Evolutionary conservation across 2,888 invertebrate species (phyloP), one percentile per base, ranked within the genome.

Genomic region (Hetaerina titia): DNA sequence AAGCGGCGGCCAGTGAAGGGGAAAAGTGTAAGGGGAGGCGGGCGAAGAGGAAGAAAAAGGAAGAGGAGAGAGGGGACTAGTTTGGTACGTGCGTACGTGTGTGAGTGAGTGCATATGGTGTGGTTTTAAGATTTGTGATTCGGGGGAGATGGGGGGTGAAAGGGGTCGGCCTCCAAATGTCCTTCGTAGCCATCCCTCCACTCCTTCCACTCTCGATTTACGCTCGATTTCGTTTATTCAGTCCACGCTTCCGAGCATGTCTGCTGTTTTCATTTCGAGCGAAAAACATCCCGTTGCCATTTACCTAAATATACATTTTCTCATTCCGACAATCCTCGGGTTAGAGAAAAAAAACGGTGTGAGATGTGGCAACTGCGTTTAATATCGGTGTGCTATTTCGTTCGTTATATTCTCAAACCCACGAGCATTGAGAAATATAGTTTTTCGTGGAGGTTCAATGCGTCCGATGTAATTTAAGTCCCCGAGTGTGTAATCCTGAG

Each of bases 141-240:
- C 8, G 81, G 81, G 9, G 81, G 31, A 31, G 81, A 31, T 2
- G 6, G 57, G 57, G 89, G 81, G 81, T 69, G 22, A 17, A 7
- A 22, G 69, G 74, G 69, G 74, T 56, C 92, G 69, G 92, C 92
- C 92, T 92, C 92, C 92, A 92, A 92, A 92, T 69, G 69, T 69
- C 64, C 92, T 92, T 92, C 92, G 56, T 13, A 64, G 63, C 69
- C 45, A 31, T 56, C 89, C 13, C 89, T 57, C 31, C 57, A 4
- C 22, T 25, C 56, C 57, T 25, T 69, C 22, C 69, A 8, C 4
- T 15, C 81, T 8, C 81, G 0, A 81, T 22, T 81, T 31, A 31
- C 2, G 13, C 81, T 81, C 81, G 81, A 81, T 81, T 81, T 81
- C 81, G 25, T 81, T 31, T n/a, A 22, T 45, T 45, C 45, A 45